phyloP scores from a whole-genome alignment of 1,140 invertebrate species.

The Nomia melanderi region DNA sequence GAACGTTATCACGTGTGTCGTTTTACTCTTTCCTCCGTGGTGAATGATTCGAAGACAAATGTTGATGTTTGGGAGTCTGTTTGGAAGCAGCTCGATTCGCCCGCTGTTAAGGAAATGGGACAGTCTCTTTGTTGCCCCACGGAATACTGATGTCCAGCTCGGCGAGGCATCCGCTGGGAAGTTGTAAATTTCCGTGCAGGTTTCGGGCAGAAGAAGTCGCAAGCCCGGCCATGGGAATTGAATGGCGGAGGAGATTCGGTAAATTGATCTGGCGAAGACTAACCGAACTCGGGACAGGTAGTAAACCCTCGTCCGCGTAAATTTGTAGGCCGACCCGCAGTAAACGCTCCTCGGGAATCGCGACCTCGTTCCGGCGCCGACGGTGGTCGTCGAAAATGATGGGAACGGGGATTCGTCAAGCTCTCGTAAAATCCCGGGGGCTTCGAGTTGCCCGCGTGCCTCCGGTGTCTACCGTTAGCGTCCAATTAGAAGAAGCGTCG shows the following conservation, averaged over 20 bases:
- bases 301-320: conserved; percentile 20
- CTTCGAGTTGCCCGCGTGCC: not conserved
- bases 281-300: not conserved
- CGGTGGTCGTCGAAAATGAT: not conserved
- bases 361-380: not conserved
- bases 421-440: not conserved
- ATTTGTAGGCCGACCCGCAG: conserved; percentile 10
- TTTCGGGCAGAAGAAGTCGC: not conserved
- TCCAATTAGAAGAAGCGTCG: too few species aligned
- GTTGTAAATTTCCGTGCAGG: not conserved
- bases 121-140: too few species aligned
- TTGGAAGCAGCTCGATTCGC: too few species aligned
- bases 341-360: not conserved
- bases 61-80: too few species aligned
- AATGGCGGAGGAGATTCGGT: conserved; percentile 1
- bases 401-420: not conserved
- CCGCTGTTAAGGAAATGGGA: too few species aligned
- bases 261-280: not conserved
- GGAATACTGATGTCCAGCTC: too few species aligned
- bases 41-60: too few species aligned
- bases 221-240: not conserved
- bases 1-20: too few species aligned
- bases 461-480: too few species aligned
- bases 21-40: too few species aligned
- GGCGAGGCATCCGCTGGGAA: too few species aligned